Conservation (phyloP, 2,113 vertebrate genomes). For the Pterocles burchelli region DNA sequence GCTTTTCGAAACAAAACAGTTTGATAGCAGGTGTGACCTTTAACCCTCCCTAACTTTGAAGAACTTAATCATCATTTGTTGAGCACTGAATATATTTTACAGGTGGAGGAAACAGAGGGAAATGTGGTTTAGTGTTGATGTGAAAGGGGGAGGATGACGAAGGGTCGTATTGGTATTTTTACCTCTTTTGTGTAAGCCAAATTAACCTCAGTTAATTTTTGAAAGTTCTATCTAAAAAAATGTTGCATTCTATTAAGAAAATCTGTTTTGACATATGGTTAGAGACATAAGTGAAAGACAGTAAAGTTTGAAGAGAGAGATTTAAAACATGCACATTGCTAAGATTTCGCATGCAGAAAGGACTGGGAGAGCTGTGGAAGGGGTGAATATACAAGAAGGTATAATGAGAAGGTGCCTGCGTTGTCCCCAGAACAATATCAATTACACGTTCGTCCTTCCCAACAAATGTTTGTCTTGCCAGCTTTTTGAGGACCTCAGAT, state of each 20-base stretch:
- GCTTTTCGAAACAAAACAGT: slow-evolving; percentile 76
- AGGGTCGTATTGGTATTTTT: not conserved
- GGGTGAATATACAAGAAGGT: not conserved
- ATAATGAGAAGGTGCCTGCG: not conserved
- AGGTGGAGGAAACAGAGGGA: slow-evolving; percentile 40
- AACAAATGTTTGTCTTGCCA: not conserved
- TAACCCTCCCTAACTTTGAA: slow-evolving; percentile 70
- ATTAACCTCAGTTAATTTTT: not conserved
- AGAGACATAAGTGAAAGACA: not conserved
- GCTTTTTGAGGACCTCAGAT: not conserved
- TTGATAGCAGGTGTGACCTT: slow-evolving; percentile 83
- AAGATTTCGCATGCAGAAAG: not conserved
- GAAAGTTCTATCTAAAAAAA: not conserved
- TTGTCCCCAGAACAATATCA: rapidly evolving
- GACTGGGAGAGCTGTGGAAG: not conserved
- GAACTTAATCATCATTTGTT: slow-evolving; percentile 57
- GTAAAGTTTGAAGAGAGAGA: not conserved
- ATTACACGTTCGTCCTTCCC: not conserved
- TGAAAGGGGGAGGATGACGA: not conserved
- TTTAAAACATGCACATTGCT: not conserved
- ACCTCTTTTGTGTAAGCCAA: not conserved
- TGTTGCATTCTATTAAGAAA: not conserved
- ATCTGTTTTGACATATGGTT: not conserved
- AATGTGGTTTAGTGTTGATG: slow-evolving; percentile 42
- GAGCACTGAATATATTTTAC: slow-evolving; percentile 52